Percentiles rank a stretch among this genome's conserved stretches.
phyloP scores from a whole-genome alignment of 2,113 vertebrate species.

The Columba janthina region DNA sequence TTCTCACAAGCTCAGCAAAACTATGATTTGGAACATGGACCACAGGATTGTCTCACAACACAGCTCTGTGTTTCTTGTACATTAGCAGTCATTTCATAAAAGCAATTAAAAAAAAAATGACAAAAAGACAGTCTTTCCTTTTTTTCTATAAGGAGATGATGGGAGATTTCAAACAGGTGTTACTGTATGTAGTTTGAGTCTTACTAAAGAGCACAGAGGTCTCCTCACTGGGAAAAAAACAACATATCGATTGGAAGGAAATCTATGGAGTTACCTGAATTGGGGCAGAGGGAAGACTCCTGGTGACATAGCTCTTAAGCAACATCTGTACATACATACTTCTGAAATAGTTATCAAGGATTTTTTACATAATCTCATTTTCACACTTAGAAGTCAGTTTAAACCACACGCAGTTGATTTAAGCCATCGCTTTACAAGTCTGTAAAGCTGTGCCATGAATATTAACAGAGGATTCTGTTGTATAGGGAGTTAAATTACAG shows the following conservation, averaged over 20 bases:
- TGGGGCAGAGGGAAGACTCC: neutral
- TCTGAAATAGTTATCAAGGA: neutral
- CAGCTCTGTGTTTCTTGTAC: neutral
- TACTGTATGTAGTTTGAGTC: neutral
- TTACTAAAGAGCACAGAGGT: neutral
- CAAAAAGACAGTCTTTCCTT: neutral
- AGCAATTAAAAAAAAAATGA: neutral
- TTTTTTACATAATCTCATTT: neutral
- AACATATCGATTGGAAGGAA: neutral
- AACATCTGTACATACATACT: neutral
- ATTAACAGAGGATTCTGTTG: neutral
- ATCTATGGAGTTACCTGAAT: neutral
- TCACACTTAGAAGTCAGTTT: neutral
- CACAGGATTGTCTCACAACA: neutral
- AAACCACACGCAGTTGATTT: neutral
- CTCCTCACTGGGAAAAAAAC: neutral
- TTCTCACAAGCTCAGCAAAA: conserved; percentile 55
- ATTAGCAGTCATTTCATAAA: neutral
- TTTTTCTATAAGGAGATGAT: neutral
- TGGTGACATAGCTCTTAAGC: neutral
- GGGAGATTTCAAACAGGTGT: neutral
- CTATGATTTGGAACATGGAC: neutral
- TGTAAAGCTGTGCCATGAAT: neutral
- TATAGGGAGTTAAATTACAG: neutral
- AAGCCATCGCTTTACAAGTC: neutral